phyloP scores from a whole-genome alignment of 2,113 vertebrate genomes.

The Hippoglossus stenolepis region DNA sequence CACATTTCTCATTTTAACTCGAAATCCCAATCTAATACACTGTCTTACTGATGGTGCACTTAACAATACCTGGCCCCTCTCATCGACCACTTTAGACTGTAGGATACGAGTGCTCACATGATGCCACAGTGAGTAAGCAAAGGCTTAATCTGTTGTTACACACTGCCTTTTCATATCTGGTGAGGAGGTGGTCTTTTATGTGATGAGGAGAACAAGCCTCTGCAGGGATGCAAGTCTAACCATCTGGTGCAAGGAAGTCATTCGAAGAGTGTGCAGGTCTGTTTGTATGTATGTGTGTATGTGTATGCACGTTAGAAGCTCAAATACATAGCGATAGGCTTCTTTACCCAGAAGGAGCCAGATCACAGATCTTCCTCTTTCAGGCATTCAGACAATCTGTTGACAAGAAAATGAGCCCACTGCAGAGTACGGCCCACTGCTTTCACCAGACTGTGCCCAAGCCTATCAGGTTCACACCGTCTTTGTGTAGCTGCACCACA shows the following conservation, averaged over 20 bases:
- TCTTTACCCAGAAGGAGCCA: slow-evolving; percentile 33
- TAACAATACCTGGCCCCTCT: too few relatives aligned
- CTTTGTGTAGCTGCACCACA: slow-evolving; percentile 12
- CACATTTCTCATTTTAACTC: too few relatives aligned
- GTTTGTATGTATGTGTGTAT: slow-evolving; percentile 5
- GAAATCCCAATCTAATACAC: too few relatives aligned
- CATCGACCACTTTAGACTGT: background rate
- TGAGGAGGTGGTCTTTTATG: background rate
- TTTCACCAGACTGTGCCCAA: slow-evolving; percentile 21
- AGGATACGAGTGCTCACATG: too few relatives aligned
- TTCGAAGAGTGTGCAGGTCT: slow-evolving; percentile 20
- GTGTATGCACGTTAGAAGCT: slow-evolving; percentile 17
- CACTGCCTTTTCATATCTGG: background rate
- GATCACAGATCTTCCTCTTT: slow-evolving; percentile 32
- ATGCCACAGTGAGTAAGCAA: too few relatives aligned
- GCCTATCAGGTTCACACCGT: slow-evolving; percentile 6
- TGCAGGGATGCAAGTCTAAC: slow-evolving; percentile 46
- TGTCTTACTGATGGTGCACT: background rate
- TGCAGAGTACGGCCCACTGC: slow-evolving; percentile 22
- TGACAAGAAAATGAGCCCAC: slow-evolving; percentile 29
- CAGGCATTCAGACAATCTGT: slow-evolving; percentile 40
- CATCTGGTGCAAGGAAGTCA: slow-evolving; percentile 56
- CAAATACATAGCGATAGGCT: slow-evolving; percentile 10
- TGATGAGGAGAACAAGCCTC: slow-evolving; percentile 3
- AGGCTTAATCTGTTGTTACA: background rate